phyloP scores from a whole-genome alignment of 2,797 vertebrate species.

The Phoeniculus purpureus region DNA sequence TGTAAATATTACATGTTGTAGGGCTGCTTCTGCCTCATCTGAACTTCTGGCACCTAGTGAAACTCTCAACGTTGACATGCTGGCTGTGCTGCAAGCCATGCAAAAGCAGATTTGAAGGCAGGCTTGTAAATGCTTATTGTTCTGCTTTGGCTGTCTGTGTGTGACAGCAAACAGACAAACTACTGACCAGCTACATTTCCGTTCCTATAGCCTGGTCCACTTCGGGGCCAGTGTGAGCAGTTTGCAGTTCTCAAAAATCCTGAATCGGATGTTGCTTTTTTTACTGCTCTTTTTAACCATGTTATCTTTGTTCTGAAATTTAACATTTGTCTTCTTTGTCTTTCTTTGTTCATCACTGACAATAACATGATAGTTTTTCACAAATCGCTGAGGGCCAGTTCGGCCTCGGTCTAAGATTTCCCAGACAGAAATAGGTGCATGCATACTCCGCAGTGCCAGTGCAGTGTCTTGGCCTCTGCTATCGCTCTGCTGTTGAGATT shows the following conservation, averaged over 20 bases:
- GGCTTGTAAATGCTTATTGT: neutral
- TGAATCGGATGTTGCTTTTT: neutral
- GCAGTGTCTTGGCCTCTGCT: neutral
- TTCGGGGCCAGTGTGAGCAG: neutral
- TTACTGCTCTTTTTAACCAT: neutral
- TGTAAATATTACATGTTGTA: constrained; percentile 51
- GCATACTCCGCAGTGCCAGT: neutral
- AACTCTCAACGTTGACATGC: neutral
- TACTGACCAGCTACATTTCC: neutral
- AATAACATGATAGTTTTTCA: neutral
- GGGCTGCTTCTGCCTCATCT: neutral
- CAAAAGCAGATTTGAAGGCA: constrained; percentile 5
- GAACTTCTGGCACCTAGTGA: constrained; percentile 26
- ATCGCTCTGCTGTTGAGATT: neutral
- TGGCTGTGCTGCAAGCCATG: neutral
- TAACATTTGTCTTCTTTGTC: neutral
- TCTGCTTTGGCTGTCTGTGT: neutral
- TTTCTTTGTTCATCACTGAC: neutral
- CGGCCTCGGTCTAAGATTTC: neutral
- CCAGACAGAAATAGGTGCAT: neutral
- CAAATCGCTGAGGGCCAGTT: neutral
- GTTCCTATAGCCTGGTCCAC: neutral
- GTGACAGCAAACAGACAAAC: neutral
- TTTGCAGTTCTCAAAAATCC: neutral
- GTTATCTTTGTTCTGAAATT: neutral